Evolutionary conservation across 2,113 vertebrate genomes (phyloP).

Genomic region (Barnardius zonarius): DNA sequence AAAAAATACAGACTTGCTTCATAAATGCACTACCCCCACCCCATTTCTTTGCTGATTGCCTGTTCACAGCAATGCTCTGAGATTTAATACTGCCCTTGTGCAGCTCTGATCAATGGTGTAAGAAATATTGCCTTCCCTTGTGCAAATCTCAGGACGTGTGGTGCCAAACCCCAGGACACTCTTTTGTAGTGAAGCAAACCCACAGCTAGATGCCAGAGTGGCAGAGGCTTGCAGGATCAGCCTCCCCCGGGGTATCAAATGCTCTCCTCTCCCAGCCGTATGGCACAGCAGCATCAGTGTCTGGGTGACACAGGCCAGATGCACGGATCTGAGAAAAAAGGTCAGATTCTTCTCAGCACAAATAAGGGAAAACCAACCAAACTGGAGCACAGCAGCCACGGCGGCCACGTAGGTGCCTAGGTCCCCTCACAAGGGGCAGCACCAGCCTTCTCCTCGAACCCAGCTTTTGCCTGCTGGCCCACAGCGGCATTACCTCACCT

Average conservation of each 20-base stretch:
- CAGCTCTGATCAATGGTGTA: not conserved
- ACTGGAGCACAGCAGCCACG: not conserved
- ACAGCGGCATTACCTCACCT: not conserved
- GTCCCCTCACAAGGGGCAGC: not conserved
- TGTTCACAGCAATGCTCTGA: not conserved
- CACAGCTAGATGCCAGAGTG: not conserved
- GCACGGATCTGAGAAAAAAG: not conserved
- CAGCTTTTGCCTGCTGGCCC: not conserved
- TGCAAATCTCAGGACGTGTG: fast-evolving
- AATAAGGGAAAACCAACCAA: fast-evolving
- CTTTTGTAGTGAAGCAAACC: not conserved
- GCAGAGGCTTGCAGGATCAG: not conserved
- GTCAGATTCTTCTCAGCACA: not conserved
- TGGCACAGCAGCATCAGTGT: fast-evolving
- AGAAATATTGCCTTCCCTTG: not conserved
- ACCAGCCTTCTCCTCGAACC: not conserved
- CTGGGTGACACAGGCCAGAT: not conserved
- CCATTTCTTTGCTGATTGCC: not conserved
- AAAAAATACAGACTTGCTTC: not conserved
- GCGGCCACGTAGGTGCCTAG: not conserved
- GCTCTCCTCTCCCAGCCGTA: not conserved
- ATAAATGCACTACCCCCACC: not conserved
- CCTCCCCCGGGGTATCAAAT: not conserved
- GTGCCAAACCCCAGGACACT: not conserved
- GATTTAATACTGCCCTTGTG: not conserved